Evolutionary conservation across 2,888 invertebrate species (phyloP).

Genomic region (Cynaeus angustus): DNA sequence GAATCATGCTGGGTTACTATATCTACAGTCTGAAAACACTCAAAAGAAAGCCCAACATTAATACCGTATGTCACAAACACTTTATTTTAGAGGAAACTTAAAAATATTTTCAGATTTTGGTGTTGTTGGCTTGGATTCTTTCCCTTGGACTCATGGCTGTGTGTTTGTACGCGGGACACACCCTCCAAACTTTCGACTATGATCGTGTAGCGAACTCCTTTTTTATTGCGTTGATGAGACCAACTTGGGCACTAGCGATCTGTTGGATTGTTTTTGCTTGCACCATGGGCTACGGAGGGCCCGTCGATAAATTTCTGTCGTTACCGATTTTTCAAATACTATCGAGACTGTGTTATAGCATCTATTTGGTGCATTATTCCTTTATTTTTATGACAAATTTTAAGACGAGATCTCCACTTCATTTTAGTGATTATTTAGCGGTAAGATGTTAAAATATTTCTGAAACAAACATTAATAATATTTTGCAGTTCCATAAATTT

Average conservation of each 20-base stretch:
- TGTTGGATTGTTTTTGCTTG: slow-evolving; percentile 35
- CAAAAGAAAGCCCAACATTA: neutral
- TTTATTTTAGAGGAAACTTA: neutral
- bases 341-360: slow-evolving; percentile 45
- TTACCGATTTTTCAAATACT: slow-evolving; percentile 48
- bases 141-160: slow-evolving; percentile 11
- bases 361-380: slow-evolving; percentile 46
- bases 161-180: slow-evolving; percentile 28
- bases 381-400: slow-evolving; percentile 37
- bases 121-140: slow-evolving; percentile 7
- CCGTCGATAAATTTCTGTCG: slow-evolving; percentile 45
- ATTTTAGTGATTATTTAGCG: slow-evolving; percentile 31
- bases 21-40: slow-evolving; percentile 19
- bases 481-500: slow-evolving; percentile 40
- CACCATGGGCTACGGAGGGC: slow-evolving; percentile 27
- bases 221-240: slow-evolving; percentile 35
- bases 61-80: slow-evolving; percentile 8
- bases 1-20: slow-evolving; percentile 34
- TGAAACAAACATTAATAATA: neutral
- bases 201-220: slow-evolving; percentile 29
- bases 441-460: slow-evolving; percentile 25
- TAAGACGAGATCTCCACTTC: slow-evolving; percentile 15
- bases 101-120: slow-evolving; percentile 22
- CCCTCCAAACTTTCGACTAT: slow-evolving; percentile 18
- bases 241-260: slow-evolving; percentile 35